Evolutionary conservation across 2,797 vertebrate species (phyloP).

Genomic region (Cheirogaleus major): DNA sequence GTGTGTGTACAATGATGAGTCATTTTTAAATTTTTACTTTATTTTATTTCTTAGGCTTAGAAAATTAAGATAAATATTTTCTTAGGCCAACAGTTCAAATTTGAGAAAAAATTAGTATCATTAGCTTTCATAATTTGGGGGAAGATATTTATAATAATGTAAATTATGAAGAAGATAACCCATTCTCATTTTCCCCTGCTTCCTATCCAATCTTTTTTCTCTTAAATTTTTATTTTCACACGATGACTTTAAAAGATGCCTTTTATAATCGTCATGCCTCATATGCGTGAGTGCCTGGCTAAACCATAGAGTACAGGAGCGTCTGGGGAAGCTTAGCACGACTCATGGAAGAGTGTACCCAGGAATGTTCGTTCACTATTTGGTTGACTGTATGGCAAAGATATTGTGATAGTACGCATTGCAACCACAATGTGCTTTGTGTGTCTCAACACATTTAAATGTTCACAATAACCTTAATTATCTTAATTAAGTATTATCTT

Average conservation of each 20-base stretch:
- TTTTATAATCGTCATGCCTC: background rate
- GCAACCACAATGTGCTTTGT: background rate
- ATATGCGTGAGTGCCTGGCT: background rate
- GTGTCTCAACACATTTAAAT: background rate
- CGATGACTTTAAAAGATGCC: background rate
- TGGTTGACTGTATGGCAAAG: background rate
- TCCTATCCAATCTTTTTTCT: background rate
- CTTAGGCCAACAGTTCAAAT: background rate
- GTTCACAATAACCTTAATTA: background rate
- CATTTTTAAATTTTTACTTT: background rate
- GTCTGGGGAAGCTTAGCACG: background rate
- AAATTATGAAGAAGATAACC: background rate
- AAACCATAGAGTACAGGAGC: background rate
- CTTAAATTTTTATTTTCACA: background rate
- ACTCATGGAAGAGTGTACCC: background rate
- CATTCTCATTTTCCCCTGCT: background rate
- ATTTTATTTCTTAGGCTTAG: slow-evolving; percentile 29
- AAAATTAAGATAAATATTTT: background rate
- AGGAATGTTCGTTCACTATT: background rate
- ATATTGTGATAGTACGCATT: background rate
- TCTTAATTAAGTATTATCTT: background rate
- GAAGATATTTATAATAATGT: background rate
- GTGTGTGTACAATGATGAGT: background rate
- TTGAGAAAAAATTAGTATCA: background rate
- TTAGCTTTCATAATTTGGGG: background rate